A percentile compares a stretch with the other conserved stretches of the same genome.
Conservation (phyloP, 2,888 invertebrate species). For the Stenotaenia linearis region DNA sequence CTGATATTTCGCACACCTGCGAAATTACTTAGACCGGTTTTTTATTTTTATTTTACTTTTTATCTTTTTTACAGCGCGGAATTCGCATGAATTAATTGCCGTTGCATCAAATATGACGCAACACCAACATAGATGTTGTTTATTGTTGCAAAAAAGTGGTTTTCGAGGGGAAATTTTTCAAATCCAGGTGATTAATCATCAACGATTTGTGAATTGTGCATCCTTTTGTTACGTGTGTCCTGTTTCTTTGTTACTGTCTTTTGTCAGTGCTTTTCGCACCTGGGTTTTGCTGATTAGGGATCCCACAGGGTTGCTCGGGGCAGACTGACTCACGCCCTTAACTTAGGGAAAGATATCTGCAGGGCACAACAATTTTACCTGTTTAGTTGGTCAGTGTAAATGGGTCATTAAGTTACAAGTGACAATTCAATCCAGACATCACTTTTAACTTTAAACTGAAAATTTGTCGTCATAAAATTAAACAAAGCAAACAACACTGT, state of each 20-base stretch:
- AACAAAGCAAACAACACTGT: neutral
- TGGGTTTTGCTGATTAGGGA: slow-evolving; percentile 9
- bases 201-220: neutral
- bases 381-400: slow-evolving; percentile 4
- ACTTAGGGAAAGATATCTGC: neutral
- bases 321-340: neutral
- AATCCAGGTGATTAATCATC: neutral
- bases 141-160: neutral
- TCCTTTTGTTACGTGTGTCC: neutral
- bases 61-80: neutral
- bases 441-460: neutral
- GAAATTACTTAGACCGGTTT: neutral
- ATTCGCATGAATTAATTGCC: neutral
- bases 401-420: slow-evolving; percentile 3
- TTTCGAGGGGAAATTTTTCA: neutral
- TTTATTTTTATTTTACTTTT: neutral
- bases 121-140: neutral
- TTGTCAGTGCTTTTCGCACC: slow-evolving; percentile 1
- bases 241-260: neutral
- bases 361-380: neutral
- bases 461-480: neutral
- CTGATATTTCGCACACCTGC: neutral
- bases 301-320: neutral
- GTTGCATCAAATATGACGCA: neutral
- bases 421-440: neutral